Conservation (phyloP, 2,888 invertebrate species). For the Neocrepidodera transversa region DNA sequence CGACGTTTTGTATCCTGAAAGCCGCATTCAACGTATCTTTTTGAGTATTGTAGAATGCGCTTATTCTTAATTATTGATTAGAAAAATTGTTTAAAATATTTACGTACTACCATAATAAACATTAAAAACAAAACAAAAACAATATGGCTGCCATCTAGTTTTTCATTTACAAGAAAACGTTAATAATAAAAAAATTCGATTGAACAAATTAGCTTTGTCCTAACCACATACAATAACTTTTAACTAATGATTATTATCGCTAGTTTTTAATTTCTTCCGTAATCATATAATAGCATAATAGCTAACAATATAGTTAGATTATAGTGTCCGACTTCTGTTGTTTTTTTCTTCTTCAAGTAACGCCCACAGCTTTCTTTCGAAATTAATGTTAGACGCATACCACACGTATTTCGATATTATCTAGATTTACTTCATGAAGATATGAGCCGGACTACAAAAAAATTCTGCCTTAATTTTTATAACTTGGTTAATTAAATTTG, state of each 20-base stretch:
- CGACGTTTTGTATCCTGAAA: too few relatives aligned
- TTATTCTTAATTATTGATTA: too few relatives aligned
- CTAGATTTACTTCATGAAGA: conserved; percentile 41
- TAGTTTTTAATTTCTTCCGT: conserved; percentile 26
- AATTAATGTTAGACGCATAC: conserved; percentile 48
- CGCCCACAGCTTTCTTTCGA: conserved; percentile 49
- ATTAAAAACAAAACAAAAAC: too few relatives aligned
- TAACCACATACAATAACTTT: too few relatives aligned
- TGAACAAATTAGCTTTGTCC: too few relatives aligned
- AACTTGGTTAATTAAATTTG: conserved; percentile 4
- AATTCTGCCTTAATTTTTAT: neutral
- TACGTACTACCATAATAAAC: too few relatives aligned
- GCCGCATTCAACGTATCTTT: too few relatives aligned
- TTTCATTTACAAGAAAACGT: too few relatives aligned
- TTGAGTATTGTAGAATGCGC: too few relatives aligned
- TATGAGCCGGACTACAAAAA: conserved; percentile 3
- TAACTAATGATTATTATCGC: conserved; percentile 25
- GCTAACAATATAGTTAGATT: conserved; percentile 30
- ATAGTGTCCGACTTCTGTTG: conserved; percentile 47
- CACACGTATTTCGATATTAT: conserved; percentile 47
- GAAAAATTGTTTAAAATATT: too few relatives aligned
- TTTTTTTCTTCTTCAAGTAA: conserved; percentile 45
- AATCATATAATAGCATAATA: conserved; percentile 26
- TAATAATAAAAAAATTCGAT: too few relatives aligned
- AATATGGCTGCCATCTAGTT: too few relatives aligned